Conservation (phyloP, 1,140 invertebrate species). For the Bombyx mori region DNA sequence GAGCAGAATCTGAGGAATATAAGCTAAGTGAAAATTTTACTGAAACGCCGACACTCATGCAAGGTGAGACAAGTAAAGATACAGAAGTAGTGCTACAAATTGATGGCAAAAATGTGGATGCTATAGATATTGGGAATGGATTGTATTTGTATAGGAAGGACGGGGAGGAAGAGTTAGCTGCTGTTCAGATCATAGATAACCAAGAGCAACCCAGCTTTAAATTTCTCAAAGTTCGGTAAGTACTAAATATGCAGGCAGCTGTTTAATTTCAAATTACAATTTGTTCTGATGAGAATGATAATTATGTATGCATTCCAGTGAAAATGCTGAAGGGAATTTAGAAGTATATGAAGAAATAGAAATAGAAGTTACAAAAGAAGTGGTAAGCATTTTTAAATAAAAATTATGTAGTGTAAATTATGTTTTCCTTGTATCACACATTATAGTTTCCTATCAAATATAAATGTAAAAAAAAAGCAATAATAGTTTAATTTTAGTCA, state of each 20-base stretch:
- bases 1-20: constrained; percentile 10
- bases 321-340: constrained; percentile 67
- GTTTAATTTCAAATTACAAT: constrained; percentile 1
- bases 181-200: constrained; percentile 59
- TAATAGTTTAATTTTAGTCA: background rate
- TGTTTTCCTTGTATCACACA: too few species aligned
- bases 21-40: constrained; percentile 15
- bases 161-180: constrained; percentile 56
- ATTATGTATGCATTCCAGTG: constrained; percentile 34
- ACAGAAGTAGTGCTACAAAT: constrained; percentile 64
- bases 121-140: constrained; percentile 65
- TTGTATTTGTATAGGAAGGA: constrained; percentile 64
- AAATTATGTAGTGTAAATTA: background rate
- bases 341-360: constrained; percentile 70
- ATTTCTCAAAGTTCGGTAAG: constrained; percentile 67
- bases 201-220: constrained; percentile 55
- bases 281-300: background rate
- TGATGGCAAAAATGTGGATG: constrained; percentile 66
- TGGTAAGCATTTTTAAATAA: constrained; percentile 28
- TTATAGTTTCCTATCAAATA: background rate
- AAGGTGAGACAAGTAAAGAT: constrained; percentile 41
- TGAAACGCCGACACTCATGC: constrained; percentile 21
- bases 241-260: constrained; percentile 2
- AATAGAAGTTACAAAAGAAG: constrained; percentile 58
- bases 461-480: background rate